A percentile compares a stretch with the other conserved stretches of the same genome.
Evolutionary conservation across 1,140 invertebrate species (phyloP).

Genomic region (Goniozus legneri): DNA sequence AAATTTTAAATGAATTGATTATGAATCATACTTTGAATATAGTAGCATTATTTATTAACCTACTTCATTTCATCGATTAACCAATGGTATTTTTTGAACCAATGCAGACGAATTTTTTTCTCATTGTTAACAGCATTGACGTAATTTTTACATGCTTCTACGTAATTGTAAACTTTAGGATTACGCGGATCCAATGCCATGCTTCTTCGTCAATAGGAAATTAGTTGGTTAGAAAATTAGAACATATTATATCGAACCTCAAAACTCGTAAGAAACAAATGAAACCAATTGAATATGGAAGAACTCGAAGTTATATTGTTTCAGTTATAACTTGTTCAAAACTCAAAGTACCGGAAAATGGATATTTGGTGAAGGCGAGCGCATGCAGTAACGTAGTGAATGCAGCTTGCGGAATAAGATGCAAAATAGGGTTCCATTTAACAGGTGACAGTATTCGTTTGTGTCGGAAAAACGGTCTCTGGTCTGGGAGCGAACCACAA

Average conservation of each 20-base stretch:
- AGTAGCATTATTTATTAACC: not conserved
- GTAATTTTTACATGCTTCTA: slow-evolving; percentile 19
- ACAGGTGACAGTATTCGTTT: slow-evolving; percentile 64
- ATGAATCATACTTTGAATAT: not conserved
- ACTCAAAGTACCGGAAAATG: slow-evolving; percentile 60
- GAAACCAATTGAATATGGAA: slow-evolving; percentile 30
- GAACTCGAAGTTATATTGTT: slow-evolving; percentile 20
- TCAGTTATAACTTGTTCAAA: slow-evolving; percentile 62
- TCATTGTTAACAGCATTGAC: slow-evolving; percentile 19
- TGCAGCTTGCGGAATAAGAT: slow-evolving; percentile 68
- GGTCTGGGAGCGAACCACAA: slow-evolving; percentile 62
- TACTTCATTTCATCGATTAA: slow-evolving; percentile 31
- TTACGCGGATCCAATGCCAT: slow-evolving; percentile 23
- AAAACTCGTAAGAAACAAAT: slow-evolving; percentile 21
- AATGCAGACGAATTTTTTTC: slow-evolving; percentile 21
- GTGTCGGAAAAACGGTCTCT: slow-evolving; percentile 63
- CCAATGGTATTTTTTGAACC: slow-evolving; percentile 28
- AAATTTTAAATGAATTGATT: not conserved
- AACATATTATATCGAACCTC: not conserved
- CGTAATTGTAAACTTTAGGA: slow-evolving; percentile 25
- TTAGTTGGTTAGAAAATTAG: no score
- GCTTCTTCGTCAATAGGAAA: no score
- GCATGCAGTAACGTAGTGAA: slow-evolving; percentile 65
- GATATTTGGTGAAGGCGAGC: slow-evolving; percentile 64
- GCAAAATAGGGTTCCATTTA: slow-evolving; percentile 64